Percentiles rank a stretch among this genome's conserved stretches.
phyloP scores from a whole-genome alignment of 30 jellyfish, hydroid and myxozoan genomes.

The Aurelia coerulea region DNA sequence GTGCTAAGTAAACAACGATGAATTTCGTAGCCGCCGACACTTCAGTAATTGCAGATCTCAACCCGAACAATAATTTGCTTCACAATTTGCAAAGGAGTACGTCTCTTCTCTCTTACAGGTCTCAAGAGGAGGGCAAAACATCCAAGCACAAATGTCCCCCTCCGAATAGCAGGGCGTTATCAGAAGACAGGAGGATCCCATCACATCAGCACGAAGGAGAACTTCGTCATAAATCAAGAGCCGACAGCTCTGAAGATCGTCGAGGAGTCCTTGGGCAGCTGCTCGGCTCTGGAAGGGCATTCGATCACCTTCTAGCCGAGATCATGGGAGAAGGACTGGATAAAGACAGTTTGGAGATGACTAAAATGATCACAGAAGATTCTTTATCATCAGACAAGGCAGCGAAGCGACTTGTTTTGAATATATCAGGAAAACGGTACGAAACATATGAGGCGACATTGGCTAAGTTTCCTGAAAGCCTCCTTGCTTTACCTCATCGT shows the following conservation, averaged over 20 bases:
- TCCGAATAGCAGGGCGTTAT: constrained; percentile 59
- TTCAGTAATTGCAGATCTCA: constrained; percentile 47
- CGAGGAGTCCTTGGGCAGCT: constrained; percentile 49
- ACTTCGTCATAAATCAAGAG: no score
- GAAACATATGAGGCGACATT: constrained; percentile 90
- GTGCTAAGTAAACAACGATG: constrained; percentile 55
- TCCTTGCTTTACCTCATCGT: constrained; percentile 91
- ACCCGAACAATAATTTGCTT: constrained; percentile 38
- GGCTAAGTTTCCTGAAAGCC: constrained; percentile 88
- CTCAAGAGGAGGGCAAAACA: constrained; percentile 60
- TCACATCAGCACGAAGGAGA: constrained; percentile 22
- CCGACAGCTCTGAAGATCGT: constrained; percentile 23
- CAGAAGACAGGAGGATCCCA: constrained; percentile 38
- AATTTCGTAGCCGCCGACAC: constrained; percentile 72
- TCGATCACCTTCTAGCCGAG: constrained; percentile 68
- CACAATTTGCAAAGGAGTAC: constrained; percentile 62
- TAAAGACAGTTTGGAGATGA: constrained; percentile 30
- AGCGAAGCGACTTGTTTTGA: constrained; percentile 62
- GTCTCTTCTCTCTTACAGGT: constrained; percentile 56
- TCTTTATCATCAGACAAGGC: constrained; percentile 16
- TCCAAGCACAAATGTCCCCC: constrained; percentile 52
- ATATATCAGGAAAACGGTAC: constrained; percentile 86
- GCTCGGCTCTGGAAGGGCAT: constrained; percentile 37
- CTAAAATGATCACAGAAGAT: constrained; percentile 18
- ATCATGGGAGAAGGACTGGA: constrained; percentile 69